Base-by-base conservation (phyloP, 1,140 invertebrate genomes). In the Formica exsecta region DNA sequence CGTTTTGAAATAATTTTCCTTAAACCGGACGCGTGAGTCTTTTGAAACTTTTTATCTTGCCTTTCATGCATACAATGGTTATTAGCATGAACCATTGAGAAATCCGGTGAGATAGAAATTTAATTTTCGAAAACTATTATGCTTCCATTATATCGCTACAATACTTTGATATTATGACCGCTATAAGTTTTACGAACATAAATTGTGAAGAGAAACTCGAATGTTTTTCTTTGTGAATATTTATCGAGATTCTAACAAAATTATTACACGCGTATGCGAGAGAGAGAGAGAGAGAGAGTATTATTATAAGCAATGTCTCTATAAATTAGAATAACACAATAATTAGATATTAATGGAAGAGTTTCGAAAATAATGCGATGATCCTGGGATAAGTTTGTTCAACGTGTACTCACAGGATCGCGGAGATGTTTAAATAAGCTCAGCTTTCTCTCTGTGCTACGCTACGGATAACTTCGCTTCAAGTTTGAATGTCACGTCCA, bases 401-500 rank as follows among this genome's bases (percentile, higher is more conserved):
- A 51, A 38, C 66, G n/a, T 68, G 9, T 25, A 57, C 16, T 36
- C 62, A 5, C 3, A 19, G 62, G 22, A 77, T 65, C 51, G 25
- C 22, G 77, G 38, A 48, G 22, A 44, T 79, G 62, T 79, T 77
- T 48, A 79, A 79, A 36, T 54, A 68, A 79, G 76, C 76, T 54
- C 62, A 59, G 62, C 71, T 81, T 73, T 73, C 66, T 51, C 48
- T 51, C 65, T n/a, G 65, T 41, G 25, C 19, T 54, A 11, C 8
- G 38, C 59, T 38, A 13, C n/a, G 79, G 59, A 48, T 74, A 74
- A 83, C 68, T 83, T 59, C n/a, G 57, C 79, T 9, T 83, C 68
- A 74, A 83, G 54, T 83, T 74, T 61, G 68, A 83, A 83, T 61
- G 79, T 83, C 79, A 74, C 79, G 32, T 57, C 54, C 66, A 44